Evolutionary conservation across 2,113 vertebrate species (phyloP).

Genomic region (Ctenomys sociabilis): DNA sequence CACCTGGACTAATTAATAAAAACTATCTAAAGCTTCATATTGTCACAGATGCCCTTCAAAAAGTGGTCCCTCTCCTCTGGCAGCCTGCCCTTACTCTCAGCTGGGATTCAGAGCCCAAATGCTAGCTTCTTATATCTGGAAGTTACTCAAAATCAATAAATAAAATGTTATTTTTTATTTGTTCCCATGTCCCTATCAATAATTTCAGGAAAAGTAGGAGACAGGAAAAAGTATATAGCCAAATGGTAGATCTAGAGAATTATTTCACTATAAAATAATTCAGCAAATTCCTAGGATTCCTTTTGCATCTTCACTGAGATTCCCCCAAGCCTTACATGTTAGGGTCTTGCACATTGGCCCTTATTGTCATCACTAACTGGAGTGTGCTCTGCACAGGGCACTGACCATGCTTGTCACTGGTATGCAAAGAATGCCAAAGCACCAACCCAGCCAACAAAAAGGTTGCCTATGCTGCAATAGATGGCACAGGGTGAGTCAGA

Average conservation of each 20-base stretch:
- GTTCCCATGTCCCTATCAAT: not conserved
- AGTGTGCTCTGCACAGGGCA: not conserved
- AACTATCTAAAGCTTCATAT: not conserved
- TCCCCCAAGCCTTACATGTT: not conserved
- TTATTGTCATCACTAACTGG: not conserved
- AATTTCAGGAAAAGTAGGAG: not conserved
- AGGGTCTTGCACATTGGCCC: not conserved
- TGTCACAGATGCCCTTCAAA: not conserved
- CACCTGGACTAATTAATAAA: not conserved
- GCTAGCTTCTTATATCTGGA: not conserved
- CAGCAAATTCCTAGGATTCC: not conserved
- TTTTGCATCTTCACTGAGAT: not conserved
- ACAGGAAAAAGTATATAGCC: not conserved
- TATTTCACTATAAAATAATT: not conserved
- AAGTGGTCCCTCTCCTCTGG: no score
- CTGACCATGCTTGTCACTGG: no score
- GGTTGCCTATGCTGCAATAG: not conserved
- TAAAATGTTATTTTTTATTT: not conserved
- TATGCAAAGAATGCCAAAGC: not conserved
- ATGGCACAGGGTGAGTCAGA: accelerated
- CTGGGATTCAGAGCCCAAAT: not conserved
- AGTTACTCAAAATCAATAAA: not conserved
- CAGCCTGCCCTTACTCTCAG: not conserved
- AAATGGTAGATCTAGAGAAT: not conserved
- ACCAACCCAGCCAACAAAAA: not conserved